Percentiles rank a stretch among this genome's conserved stretches.
phyloP scores from a whole-genome alignment of 1,140 invertebrate species.

The Frieseomelitta varia region DNA sequence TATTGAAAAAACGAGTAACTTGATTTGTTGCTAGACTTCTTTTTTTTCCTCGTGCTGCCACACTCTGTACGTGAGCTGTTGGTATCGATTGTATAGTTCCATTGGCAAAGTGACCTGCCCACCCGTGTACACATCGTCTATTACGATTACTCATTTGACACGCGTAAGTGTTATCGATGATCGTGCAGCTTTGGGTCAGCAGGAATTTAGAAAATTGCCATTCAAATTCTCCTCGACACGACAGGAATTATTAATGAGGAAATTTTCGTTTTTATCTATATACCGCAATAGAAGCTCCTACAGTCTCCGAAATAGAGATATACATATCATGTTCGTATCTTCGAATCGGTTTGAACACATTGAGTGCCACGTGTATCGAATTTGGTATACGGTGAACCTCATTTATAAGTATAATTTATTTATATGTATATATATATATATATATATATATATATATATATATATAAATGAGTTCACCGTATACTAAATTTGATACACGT shows the following conservation, averaged over 20 bases:
- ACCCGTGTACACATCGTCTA: conserved; percentile 8
- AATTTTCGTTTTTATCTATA: too few relatives aligned
- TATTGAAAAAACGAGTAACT: neutral
- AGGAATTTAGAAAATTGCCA: neutral
- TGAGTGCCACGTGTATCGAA: too few relatives aligned
- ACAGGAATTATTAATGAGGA: too few relatives aligned
- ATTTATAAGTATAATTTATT: too few relatives aligned
- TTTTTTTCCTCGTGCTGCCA: neutral
- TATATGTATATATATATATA: too few relatives aligned
- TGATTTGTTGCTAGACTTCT: too few relatives aligned
- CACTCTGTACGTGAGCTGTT: neutral
- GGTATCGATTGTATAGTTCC: conserved; percentile 36
- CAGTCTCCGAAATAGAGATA: neutral
- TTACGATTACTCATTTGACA: neutral
- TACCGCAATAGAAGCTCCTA: neutral
- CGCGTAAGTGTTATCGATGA: neutral
- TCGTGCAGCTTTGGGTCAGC: neutral
- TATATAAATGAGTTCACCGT: too few relatives aligned
- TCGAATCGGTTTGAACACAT: too few relatives aligned
- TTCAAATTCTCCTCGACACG: neutral
- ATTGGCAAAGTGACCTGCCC: conserved; percentile 14
- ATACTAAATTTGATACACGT: too few relatives aligned
- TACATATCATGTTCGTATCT: too few relatives aligned
- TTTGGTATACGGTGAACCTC: too few relatives aligned
- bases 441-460: too few relatives aligned